These are phyloP conservation scores for Myiopsitta monachus DNA, from an alignment of 2,113 vertebrate species.

Conservation along the genomic window DNA sequence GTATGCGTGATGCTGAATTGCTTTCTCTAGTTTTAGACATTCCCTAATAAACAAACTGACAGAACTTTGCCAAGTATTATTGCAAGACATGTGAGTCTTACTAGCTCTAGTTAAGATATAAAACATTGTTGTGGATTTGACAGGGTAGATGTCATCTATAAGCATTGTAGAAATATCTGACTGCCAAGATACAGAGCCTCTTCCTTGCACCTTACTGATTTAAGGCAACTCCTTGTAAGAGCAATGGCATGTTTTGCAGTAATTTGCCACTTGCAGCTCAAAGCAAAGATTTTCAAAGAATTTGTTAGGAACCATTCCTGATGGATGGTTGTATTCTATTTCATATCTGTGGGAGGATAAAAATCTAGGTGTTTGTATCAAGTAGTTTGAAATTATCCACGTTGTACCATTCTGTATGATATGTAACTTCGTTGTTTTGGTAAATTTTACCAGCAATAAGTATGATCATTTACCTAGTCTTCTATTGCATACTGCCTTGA, in stretches of 20 bases:
- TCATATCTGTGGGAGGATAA: background rate
- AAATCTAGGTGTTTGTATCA: background rate
- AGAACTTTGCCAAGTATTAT: background rate
- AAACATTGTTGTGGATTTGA: background rate
- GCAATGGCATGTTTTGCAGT: background rate
- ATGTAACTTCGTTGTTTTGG: background rate
- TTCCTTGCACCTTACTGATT: background rate
- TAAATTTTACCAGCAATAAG: background rate
- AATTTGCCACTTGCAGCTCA: background rate
- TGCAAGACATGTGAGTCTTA: background rate
- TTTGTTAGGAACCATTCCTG: background rate
- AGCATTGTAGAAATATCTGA: background rate
- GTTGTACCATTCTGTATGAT: background rate
- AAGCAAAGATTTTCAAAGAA: background rate
- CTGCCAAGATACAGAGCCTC: background rate
- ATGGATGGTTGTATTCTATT: background rate
- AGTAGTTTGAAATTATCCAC: background rate
- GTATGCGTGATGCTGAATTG: fast-evolving
- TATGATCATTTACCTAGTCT: background rate
- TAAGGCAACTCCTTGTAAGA: background rate
- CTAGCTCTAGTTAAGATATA: background rate
- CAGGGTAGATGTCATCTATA: background rate
- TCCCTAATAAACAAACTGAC: background rate
- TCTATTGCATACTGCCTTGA: background rate
- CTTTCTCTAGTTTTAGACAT: background rate